Evolutionary conservation across 2,888 invertebrate species (phyloP), one percentile per base, ranked within the genome.

Genomic region (Parelbella ahira): DNA sequence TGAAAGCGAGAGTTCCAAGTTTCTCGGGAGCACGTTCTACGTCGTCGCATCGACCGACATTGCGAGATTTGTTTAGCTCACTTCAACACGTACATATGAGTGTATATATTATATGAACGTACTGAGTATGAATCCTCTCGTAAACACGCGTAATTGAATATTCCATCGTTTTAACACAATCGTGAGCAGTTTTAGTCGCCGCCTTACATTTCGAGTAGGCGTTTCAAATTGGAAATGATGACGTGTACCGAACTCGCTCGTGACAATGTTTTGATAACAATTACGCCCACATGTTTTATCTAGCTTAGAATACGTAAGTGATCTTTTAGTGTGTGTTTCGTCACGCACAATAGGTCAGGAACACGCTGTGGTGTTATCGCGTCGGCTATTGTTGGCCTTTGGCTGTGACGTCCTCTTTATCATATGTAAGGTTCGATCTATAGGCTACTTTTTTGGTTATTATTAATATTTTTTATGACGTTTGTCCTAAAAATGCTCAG

Each of bases 1-100:
- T 54, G 77, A 82, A 80, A 82, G 82, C 63, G 82, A 83, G 76
- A 82, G 81, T 80, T 65, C 56, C 65, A 74, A 78, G 80, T 80
- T 80, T 77, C 71, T 68, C 60, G 60, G 60, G 67, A 63, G 59
- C 53, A 55, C 60, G 65, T 63, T 62, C 55, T 60, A 58, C 63
- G 66, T 33, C 24, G 38, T 62, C 56, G 63, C 60, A 63, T 64
- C 68, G 63, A 64, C 62, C 63, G 58, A 60, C 62, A 54, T 56
- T 54, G 54, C 49, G 53, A 51, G 57, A 67, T 68, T 66, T 62
- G 56, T 64, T 51, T 56, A 55, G 52, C 39, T 38, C 34, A 11
- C 13, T 30, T 19, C 7, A 1, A 3, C 34, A 33, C 20, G 8
- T 15, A 20, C 13, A 13, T n/a, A n/a, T n/a, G n/a, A n/a, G n/a